phyloP scores from a whole-genome alignment of 2,888 invertebrate species.

The Geophilus truncorum region DNA sequence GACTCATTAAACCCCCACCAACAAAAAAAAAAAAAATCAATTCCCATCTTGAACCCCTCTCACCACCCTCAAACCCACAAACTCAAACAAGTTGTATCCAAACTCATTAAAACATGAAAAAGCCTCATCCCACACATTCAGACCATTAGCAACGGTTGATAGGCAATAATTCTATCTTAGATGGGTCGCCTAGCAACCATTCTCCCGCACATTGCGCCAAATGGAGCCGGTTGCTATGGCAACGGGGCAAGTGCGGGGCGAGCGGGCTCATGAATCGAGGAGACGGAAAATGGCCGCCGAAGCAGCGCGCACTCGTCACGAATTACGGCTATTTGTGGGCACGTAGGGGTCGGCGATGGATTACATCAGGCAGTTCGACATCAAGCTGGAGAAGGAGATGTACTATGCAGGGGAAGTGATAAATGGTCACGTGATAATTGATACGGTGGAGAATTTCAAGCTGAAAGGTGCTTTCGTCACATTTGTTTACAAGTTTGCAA shows the following conservation, averaged over 20 bases:
- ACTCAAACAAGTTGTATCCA: too few relatives aligned
- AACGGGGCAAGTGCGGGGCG: background rate
- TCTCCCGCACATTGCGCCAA: slow-evolving; percentile 2
- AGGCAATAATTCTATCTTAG: slow-evolving; percentile 16
- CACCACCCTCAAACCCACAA: too few relatives aligned
- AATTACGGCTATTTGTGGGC: background rate
- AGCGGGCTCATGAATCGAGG: background rate
- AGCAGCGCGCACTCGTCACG: background rate
- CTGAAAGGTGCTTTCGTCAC: slow-evolving; percentile 56
- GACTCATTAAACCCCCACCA: too few relatives aligned
- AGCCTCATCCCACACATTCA: background rate
- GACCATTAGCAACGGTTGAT: slow-evolving; percentile 3
- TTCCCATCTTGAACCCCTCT: too few relatives aligned
- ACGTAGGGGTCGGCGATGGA: slow-evolving; percentile 55
- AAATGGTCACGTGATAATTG: slow-evolving; percentile 62
- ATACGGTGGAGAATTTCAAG: slow-evolving; percentile 69
- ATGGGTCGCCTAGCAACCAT: background rate
- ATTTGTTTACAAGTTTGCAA: background rate
- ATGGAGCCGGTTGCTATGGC: background rate
- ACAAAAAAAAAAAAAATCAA: too few relatives aligned
- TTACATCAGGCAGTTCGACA: slow-evolving; percentile 70
- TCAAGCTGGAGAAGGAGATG: slow-evolving; percentile 66
- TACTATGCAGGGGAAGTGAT: slow-evolving; percentile 70
- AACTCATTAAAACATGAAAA: background rate
- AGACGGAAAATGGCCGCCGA: background rate